Base-by-base conservation (phyloP, 2,113 vertebrate genomes). In the Cinclus cinclus region DNA sequence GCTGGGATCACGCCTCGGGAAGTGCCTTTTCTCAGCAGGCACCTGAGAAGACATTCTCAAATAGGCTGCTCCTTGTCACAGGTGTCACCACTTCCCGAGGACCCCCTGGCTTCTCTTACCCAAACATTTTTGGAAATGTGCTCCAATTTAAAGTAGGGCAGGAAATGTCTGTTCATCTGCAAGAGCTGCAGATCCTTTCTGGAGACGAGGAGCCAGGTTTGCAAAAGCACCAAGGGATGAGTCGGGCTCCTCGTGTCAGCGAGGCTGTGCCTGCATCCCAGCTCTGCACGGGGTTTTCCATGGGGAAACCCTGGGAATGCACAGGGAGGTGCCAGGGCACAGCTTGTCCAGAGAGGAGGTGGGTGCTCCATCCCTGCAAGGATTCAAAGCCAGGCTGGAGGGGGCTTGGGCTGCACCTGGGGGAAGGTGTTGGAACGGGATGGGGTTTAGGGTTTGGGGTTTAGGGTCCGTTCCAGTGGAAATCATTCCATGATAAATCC, bases 121-220 rank as follows among this genome's bases (percentile, higher is more conserved):
- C 89, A 91, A 86, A 76, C 77, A 1, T 3, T 86, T 94, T 92
- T 55, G 92, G 92, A 89, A 91, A 89, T 83, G 71, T 89, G 87
- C 83, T 90, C 90, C 92, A 37, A 1, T 94, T 92, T 68, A 78
- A 95, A 94, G 91, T 95, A 96, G 93, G 93, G 86, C 91, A 78
- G 69, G 70, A 65, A 24, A 50, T 23, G 74, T 14, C 55, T 52
- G 37, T 2, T 46, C 16, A 14, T 2, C 10, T 8, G 9, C 25
- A n/a, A 14, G 70, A 67, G 76, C 53, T 83, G 58, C 44, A 37
- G 27, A 37, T 7, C 37, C 5, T 33, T 39, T 7, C 69, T 76
- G 4, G 11, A 76, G 63, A 27, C 24, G 16, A 25, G 63, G 47
- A 87, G 71, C 0, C 10, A 13, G 14, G 14, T 84, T 84, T 23